Evolutionary conservation across 2,888 invertebrate genomes (phyloP), one percentile per base, ranked within the genome.

Genomic region (Catocala nupta): DNA sequence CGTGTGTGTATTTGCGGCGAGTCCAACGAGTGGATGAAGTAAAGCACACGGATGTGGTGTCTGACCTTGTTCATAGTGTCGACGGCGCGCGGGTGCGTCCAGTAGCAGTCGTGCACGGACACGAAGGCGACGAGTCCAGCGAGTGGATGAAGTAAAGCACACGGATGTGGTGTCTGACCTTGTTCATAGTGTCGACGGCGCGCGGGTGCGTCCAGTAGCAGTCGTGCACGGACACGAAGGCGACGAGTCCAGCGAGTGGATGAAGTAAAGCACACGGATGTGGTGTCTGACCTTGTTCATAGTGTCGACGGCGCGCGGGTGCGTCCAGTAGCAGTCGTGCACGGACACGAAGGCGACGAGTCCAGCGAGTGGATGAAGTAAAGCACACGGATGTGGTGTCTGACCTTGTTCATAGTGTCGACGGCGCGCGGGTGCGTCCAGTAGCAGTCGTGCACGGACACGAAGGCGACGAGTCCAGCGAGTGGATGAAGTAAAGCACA

Each of bases 131-230:
- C 36, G 36, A 36, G 36, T 36, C 36, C 36, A 36, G 36, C 2
- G 36, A 36, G 36, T 36, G 36, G 36, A 36, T 36, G 36, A 36
- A 36, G 36, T 36, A 8, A 36, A 8, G 5, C 36, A 36, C 36
- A 7, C 5, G 36, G 8, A 4, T 36, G 36, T 36, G 36, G 36
- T 8, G 36, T 8, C 7, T 36, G 5, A 36, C 36, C 36, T 36
- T 5, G 36, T 36, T 36, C 36, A 36, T 36, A 4, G 8, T 5
- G 36, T 36, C 36, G 36, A 36, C 36, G 36, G 36, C 8, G 74
- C 95, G 95, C 0, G 99, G 97, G 91, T 99, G 99, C 0, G 99
- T 99, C 99, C 99, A 99, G 94, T 97, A 99, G 88, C 99, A 99
- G 92, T 99, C 99, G 91, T 99, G n/a, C 44, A 44, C 44, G 44